Conservation (phyloP, 2,888 invertebrate genomes). For the Tinea semifulvella region DNA sequence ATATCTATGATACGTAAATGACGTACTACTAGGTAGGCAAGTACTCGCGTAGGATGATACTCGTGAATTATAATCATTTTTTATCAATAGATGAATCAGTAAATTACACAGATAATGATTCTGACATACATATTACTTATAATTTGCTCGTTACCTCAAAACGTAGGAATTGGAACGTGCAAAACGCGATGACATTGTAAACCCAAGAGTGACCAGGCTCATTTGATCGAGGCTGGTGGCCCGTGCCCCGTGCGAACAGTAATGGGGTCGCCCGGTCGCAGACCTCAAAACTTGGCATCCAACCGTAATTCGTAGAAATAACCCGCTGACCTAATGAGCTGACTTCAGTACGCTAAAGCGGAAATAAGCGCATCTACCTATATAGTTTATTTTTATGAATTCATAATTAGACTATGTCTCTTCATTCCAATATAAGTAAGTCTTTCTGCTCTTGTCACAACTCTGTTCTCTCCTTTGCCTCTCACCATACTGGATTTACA, state of each 20-base stretch:
- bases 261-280: slow-evolving; percentile 14
- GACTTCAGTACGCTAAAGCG: slow-evolving; percentile 8
- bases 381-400: neutral
- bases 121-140: neutral
- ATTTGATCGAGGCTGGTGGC: slow-evolving; percentile 4
- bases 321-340: slow-evolving; percentile 13
- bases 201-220: slow-evolving; percentile 5
- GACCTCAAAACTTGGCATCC: slow-evolving; percentile 14
- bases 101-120: slow-evolving; percentile 2
- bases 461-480: no score
- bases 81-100: no score
- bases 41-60: no score
- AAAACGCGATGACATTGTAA: slow-evolving; percentile 2
- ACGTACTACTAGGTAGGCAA: no score
- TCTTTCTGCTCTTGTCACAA: no score
- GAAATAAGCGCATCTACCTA: slow-evolving; percentile 11
- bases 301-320: slow-evolving; percentile 14
- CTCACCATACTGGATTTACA: no score
- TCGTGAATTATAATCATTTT: no score
- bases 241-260: slow-evolving; percentile 3
- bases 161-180: neutral
- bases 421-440: no score
- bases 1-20: no score
- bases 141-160: neutral
- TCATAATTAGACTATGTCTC: no score